phyloP scores from a whole-genome alignment of 2,113 vertebrate species.

The Oceanites oceanicus region DNA sequence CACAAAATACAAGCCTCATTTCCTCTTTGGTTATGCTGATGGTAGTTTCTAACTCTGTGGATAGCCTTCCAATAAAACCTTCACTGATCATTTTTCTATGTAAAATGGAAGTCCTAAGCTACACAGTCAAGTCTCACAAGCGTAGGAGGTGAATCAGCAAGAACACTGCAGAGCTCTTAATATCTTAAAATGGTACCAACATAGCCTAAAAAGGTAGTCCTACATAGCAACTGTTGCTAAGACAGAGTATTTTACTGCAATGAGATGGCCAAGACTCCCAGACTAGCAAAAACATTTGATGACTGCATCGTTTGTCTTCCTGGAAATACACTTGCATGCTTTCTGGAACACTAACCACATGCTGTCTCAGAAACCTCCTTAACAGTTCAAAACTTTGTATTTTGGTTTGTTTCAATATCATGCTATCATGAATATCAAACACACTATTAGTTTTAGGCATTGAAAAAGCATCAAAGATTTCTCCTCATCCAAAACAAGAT shows the following conservation, averaged over 20 bases:
- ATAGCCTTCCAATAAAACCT: neutral
- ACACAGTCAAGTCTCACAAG: constrained; percentile 1
- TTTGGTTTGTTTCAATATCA: neutral
- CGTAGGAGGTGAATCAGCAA: neutral
- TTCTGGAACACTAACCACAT: neutral
- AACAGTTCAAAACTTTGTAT: neutral
- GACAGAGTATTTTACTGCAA: neutral
- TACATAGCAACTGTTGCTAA: constrained; percentile 60
- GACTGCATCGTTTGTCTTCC: neutral
- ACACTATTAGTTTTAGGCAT: neutral
- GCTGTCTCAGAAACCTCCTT: neutral
- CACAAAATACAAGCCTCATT: neutral
- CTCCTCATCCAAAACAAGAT: neutral
- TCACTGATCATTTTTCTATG: neutral
- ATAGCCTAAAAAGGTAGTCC: neutral
- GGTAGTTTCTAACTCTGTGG: neutral
- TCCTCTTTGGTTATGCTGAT: neutral
- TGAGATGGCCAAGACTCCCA: neutral
- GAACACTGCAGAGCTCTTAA: constrained; percentile 17
- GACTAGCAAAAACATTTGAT: neutral
- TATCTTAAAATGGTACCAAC: neutral
- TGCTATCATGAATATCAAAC: neutral
- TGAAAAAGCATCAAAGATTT: neutral
- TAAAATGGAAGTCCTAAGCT: neutral
- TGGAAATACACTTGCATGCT: neutral